A percentile compares a stretch with the other conserved stretches of the same genome.
Conservation (phyloP, 1,140 invertebrate genomes). For the Antheraea pernyi region DNA sequence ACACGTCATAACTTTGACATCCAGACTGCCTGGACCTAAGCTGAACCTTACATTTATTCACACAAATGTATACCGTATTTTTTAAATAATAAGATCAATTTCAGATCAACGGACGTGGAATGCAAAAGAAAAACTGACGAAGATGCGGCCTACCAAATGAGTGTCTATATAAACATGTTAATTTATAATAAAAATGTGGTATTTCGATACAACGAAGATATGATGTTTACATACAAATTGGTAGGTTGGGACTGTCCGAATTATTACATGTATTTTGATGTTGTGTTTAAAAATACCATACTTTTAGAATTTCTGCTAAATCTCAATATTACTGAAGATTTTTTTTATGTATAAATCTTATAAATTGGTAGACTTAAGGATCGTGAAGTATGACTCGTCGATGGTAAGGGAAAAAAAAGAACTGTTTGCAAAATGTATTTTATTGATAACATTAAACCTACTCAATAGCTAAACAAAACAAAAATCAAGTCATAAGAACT, state of each 20-base stretch:
- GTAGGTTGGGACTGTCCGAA: constrained; percentile 41
- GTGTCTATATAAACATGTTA: constrained; percentile 74
- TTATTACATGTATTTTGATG: constrained; percentile 40
- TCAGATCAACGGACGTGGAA: constrained; percentile 11
- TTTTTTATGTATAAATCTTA: too few species aligned
- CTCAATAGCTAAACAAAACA: too few species aligned
- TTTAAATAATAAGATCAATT: constrained; percentile 25
- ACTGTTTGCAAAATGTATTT: too few species aligned
- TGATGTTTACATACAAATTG: constrained; percentile 65
- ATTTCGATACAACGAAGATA: constrained; percentile 45
- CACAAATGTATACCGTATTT: constrained; percentile 31
- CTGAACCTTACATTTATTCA: constrained; percentile 28
- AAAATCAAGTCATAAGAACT: too few species aligned
- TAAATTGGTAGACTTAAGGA: too few species aligned
- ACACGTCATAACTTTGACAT: constrained; percentile 80
- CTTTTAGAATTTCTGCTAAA: too few species aligned
- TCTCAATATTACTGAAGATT: too few species aligned
- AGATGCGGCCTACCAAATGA: constrained; percentile 65
- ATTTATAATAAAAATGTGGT: constrained; percentile 70
- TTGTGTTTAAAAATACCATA: not conserved
- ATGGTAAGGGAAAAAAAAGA: too few species aligned
- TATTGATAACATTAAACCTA: too few species aligned
- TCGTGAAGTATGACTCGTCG: too few species aligned
- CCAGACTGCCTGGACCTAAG: constrained; percentile 59
- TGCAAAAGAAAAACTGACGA: constrained; percentile 50